Percentiles rank a stretch among this genome's conserved stretches.
Conservation (phyloP, 2,888 invertebrate genomes). For the Melieria crassipennis region DNA sequence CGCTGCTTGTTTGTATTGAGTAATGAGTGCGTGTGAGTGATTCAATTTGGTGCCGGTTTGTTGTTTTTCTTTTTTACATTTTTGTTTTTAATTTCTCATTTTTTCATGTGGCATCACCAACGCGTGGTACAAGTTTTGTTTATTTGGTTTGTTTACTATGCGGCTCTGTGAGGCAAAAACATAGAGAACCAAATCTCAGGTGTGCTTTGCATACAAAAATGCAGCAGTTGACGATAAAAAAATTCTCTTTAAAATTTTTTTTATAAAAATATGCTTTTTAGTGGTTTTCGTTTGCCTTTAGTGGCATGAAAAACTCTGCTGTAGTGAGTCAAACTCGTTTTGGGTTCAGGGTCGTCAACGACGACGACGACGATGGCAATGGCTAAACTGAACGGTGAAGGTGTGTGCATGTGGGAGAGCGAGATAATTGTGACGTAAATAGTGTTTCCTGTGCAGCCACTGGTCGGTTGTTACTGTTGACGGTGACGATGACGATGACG, state of each 20-base stretch:
- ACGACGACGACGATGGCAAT: neutral
- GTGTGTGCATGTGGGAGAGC: neutral
- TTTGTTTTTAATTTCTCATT: conserved; percentile 12
- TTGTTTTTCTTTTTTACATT: neutral
- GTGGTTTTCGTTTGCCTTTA: neutral
- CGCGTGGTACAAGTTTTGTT: conserved; percentile 1
- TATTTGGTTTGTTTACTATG: conserved; percentile 18
- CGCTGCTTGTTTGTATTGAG: neutral
- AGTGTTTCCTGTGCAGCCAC: conserved; percentile 3
- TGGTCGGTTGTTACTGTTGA: too few relatives aligned
- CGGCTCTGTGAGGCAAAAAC: neutral
- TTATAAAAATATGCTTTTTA: neutral
- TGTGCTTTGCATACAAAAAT: neutral
- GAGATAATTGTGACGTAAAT: conserved; percentile 37
- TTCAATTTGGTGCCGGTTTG: conserved; percentile 25
- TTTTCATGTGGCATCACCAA: neutral
- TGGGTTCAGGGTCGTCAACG: conserved; percentile 42
- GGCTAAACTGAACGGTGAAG: neutral
- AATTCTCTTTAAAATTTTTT: conserved; percentile 17
- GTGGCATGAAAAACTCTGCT: too few relatives aligned
- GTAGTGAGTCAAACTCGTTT: neutral
- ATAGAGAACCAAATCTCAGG: neutral
- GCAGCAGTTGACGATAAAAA: conserved; percentile 8
- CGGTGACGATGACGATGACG: too few relatives aligned
- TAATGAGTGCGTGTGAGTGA: conserved; percentile 20